Evolutionary conservation across 92 coral and sea anemone species (phyloP).

Genomic region (Palythoa grandiflora): DNA sequence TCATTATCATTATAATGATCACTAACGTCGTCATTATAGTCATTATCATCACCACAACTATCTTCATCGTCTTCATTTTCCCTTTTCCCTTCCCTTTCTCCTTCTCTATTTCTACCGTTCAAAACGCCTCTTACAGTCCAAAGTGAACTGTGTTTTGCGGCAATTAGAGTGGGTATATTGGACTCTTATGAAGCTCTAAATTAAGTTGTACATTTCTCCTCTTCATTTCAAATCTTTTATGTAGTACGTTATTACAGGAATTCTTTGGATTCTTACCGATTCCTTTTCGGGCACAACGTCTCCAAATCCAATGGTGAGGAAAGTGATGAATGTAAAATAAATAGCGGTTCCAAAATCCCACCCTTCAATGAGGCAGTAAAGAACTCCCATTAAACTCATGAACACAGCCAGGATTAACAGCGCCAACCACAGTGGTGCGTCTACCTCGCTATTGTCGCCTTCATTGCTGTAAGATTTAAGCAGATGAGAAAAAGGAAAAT

Average conservation of each 20-base stretch:
- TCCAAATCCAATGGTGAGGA: conserved; percentile 88
- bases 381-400: conserved; percentile 66
- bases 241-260: neutral
- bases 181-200: too few relatives aligned
- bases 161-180: too few relatives aligned
- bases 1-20: too few relatives aligned
- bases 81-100: too few relatives aligned
- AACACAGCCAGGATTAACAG: conserved; percentile 69
- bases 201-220: too few relatives aligned
- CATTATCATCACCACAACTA: too few relatives aligned
- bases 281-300: conserved; percentile 85
- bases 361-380: conserved; percentile 81
- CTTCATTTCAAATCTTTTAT: neutral
- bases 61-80: too few relatives aligned
- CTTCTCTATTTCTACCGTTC: too few relatives aligned
- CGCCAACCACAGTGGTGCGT: conserved; percentile 88
- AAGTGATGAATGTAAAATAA: conserved; percentile 80
- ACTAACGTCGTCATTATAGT: too few relatives aligned
- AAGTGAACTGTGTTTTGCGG: too few relatives aligned
- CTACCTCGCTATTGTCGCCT: conserved; percentile 73
- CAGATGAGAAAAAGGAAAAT: neutral
- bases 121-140: too few relatives aligned
- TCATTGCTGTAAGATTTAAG: conserved; percentile 39
- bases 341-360: conserved; percentile 93
- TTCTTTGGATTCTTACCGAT: conserved; percentile 35